Percentiles rank a stretch among this genome's conserved stretches.
These are phyloP conservation scores for Euleptes europaea DNA, from an alignment of 2,113 vertebrate species.

Conservation along the genomic window DNA sequence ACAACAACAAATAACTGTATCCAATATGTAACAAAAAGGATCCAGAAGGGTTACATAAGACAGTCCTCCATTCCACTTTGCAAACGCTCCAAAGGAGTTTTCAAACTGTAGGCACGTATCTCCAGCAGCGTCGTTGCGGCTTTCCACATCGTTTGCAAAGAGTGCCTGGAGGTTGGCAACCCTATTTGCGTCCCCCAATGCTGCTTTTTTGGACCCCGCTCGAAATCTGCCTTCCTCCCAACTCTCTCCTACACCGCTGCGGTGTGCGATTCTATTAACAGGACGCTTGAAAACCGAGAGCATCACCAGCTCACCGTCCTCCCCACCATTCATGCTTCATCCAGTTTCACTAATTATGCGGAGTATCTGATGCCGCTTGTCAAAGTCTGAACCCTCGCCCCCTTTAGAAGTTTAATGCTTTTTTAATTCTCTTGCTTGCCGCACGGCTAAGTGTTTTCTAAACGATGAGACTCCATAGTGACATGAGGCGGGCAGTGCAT, in stretches of 20 bases:
- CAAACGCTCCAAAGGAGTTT: too few relatives aligned
- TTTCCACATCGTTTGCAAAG: slow-evolving; percentile 8
- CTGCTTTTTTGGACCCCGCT: slow-evolving; percentile 30
- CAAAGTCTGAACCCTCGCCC: slow-evolving; percentile 51
- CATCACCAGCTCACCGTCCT: slow-evolving; percentile 65
- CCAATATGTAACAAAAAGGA: too few relatives aligned
- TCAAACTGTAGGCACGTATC: too few relatives aligned
- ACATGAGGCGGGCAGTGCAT: slow-evolving; percentile 42
- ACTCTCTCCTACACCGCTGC: slow-evolving; percentile 6
- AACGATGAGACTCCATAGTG: slow-evolving; percentile 46
- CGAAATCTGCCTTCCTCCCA: background rate
- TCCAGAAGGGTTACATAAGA: too few relatives aligned
- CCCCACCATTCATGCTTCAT: slow-evolving; percentile 65
- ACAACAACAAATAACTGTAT: too few relatives aligned
- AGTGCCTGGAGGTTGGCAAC: too few relatives aligned
- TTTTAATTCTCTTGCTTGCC: slow-evolving; percentile 70
- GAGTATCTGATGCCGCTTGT: slow-evolving; percentile 72
- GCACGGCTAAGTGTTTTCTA: slow-evolving; percentile 56
- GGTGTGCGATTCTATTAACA: slow-evolving; percentile 26
- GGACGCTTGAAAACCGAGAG: slow-evolving; percentile 44
- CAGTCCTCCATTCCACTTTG: too few relatives aligned
- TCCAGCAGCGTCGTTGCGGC: too few relatives aligned
- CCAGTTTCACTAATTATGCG: slow-evolving; percentile 74
- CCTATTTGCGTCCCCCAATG: slow-evolving; percentile 43
- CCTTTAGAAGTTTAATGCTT: slow-evolving; percentile 67